Evolutionary conservation across 2,113 vertebrate species (phyloP).

Genomic region (Motacilla tschutschensis): DNA sequence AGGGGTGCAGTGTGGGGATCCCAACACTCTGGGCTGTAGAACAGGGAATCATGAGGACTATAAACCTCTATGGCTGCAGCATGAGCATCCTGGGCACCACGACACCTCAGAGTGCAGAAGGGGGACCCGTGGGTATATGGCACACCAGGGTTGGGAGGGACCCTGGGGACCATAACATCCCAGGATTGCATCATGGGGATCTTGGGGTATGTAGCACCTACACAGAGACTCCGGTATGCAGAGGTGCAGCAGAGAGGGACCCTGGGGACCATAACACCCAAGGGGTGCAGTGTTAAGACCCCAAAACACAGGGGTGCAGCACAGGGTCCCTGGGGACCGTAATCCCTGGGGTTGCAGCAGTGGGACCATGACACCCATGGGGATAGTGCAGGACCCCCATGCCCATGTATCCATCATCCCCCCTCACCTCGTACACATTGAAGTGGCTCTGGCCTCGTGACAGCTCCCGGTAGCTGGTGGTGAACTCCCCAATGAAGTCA

Average conservation of each 20-base stretch:
- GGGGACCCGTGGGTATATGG: background rate
- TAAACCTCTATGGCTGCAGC: background rate
- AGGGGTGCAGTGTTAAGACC: background rate
- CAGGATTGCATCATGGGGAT: background rate
- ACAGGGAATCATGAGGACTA: background rate
- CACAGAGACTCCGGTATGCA: background rate
- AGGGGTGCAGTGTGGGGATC: background rate
- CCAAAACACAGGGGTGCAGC: background rate
- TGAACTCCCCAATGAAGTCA: slow-evolving; percentile 96
- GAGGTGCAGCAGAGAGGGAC: background rate
- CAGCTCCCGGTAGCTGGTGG: slow-evolving; percentile 93
- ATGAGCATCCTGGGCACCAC: background rate
- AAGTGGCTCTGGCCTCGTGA: slow-evolving; percentile 92
- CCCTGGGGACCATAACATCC: background rate
- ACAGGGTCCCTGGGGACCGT: accelerated
- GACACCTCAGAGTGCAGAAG: background rate
- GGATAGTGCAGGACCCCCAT: background rate
- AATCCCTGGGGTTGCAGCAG: background rate
- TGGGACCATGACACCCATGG: accelerated
- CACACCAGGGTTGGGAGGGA: background rate
- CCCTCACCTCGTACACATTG: slow-evolving; percentile 91
- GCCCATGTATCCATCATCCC: background rate
- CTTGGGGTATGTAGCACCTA: background rate
- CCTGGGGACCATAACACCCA: background rate
- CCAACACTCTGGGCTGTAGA: background rate